Evolutionary conservation across 2,113 vertebrate genomes (phyloP), one percentile per base, ranked within the genome.

Genomic region (Charina bottae): DNA sequence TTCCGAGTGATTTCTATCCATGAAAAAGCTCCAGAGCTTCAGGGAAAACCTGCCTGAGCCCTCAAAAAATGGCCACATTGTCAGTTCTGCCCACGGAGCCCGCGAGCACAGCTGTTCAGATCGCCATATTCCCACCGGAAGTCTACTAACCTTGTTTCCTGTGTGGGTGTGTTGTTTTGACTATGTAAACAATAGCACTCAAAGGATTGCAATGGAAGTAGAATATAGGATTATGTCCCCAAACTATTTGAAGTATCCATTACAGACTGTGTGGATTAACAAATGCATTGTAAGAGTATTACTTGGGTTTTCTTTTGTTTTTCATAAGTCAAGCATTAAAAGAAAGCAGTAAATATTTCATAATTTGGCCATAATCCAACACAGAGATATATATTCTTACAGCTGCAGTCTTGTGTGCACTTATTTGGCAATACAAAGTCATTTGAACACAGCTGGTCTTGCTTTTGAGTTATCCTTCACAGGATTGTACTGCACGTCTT

Each of bases 371-470:
- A 37, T 21, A 33, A 54, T 62, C 42, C 83, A 62, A 54, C 12
- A 19, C 26, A 90, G 46, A 87, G n/a, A 23, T 60, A 0, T 54
- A 15, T 90, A 26, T 87, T 72, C 85, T 1, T 72, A 64, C 17
- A 0, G 58, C 87, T 60, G 37, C 58, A 37, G 42, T 60, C 21
- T 59, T 60, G 24, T 60, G 33, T 60, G 23, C 37, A 46, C 58
- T 60, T 60, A 88, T 42, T 59, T 68, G 88, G 88, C 28, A 28
- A 11, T 88, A 68, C 37, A 78, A 89, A 53, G 19, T n/a, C 26
- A n/a, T 24, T 54, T 68, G 88, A 68, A 89, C 60, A 89, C 42
- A 89, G 60, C 26, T 33, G 46, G 26, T 89, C 88, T 68, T 89
- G 28, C 46, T 68, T 54, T 42, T 88, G 37, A 46, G 37, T 88